Evolutionary conservation across 2,797 vertebrate species (phyloP).

Genomic region (Diglossa cyanea): DNA sequence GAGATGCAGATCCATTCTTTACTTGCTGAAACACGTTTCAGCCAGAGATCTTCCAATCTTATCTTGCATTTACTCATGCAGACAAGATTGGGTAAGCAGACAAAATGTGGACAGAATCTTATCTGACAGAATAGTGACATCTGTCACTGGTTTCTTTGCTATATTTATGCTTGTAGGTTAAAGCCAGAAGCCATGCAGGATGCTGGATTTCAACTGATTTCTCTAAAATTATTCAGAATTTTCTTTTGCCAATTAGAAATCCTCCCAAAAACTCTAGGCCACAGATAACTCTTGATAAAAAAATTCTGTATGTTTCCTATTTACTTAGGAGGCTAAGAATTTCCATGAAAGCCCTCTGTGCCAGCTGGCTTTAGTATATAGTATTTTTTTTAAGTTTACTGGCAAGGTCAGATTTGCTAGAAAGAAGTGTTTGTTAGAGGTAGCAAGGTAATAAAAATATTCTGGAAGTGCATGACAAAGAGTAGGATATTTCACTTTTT

Average conservation of each 20-base stretch:
- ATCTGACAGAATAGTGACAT: not conserved
- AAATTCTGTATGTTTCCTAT: not conserved
- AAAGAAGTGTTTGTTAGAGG: not conserved
- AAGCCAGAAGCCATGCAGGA: not conserved
- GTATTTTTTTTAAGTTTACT: not conserved
- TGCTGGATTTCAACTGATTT: not conserved
- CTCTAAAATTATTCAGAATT: not conserved
- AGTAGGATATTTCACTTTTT: not conserved
- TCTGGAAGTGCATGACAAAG: not conserved
- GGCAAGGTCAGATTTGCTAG: not conserved
- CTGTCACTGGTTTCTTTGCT: not conserved
- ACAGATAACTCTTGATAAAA: not conserved
- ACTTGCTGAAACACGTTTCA: not conserved
- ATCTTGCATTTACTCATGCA: not conserved
- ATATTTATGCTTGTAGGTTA: not conserved
- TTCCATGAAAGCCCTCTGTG: not conserved
- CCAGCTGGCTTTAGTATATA: not conserved
- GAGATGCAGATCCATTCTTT: not conserved
- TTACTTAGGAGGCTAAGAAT: not conserved
- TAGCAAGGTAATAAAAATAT: not conserved
- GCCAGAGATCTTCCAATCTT: not conserved
- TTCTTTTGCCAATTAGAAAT: not conserved
- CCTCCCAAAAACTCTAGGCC: not conserved
- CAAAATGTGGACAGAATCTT: not conserved
- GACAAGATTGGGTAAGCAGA: not conserved